A percentile compares a stretch with the other conserved stretches of the same genome.
phyloP scores from a whole-genome alignment of 2,888 invertebrate genomes.

The Microchrysa polita region DNA sequence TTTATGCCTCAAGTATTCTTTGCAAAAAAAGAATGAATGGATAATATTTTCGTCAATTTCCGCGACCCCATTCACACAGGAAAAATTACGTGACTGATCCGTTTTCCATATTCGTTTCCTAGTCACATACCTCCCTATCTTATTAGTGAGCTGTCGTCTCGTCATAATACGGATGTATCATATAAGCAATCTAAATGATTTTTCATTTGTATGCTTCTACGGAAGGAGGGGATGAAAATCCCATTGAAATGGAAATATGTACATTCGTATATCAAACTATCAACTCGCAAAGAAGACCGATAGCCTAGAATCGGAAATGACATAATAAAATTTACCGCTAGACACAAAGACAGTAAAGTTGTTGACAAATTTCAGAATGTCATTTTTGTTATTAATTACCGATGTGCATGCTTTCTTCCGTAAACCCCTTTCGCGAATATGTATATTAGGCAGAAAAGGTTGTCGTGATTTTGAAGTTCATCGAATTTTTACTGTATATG shows the following conservation, averaged over 20 bases:
- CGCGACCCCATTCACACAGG: too few relatives aligned
- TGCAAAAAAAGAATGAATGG: too few relatives aligned
- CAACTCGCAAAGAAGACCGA: background rate
- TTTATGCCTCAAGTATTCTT: too few relatives aligned
- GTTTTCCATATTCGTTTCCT: too few relatives aligned
- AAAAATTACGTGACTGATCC: too few relatives aligned
- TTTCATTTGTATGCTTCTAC: background rate
- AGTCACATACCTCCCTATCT: too few relatives aligned
- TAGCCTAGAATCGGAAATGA: background rate
- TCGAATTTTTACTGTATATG: too few relatives aligned
- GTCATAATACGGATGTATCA: background rate
- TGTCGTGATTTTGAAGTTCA: too few relatives aligned
- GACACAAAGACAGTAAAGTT: conserved; percentile 13
- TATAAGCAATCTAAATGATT: background rate
- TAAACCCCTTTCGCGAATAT: background rate
- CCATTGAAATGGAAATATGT: too few relatives aligned
- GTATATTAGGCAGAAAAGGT: too few relatives aligned
- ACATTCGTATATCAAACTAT: background rate
- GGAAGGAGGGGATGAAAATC: too few relatives aligned
- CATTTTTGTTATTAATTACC: conserved; percentile 21
- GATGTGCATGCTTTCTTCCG: background rate
- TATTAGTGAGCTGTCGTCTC: background rate
- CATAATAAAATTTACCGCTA: background rate
- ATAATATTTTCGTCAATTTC: too few relatives aligned
- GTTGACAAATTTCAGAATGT: conserved; percentile 16